Percentiles rank a stretch among this genome's conserved stretches.
These are phyloP conservation scores for Xenotilapia longispinis DNA, from an alignment of 2,113 vertebrate genomes.

Conservation along the genomic window DNA sequence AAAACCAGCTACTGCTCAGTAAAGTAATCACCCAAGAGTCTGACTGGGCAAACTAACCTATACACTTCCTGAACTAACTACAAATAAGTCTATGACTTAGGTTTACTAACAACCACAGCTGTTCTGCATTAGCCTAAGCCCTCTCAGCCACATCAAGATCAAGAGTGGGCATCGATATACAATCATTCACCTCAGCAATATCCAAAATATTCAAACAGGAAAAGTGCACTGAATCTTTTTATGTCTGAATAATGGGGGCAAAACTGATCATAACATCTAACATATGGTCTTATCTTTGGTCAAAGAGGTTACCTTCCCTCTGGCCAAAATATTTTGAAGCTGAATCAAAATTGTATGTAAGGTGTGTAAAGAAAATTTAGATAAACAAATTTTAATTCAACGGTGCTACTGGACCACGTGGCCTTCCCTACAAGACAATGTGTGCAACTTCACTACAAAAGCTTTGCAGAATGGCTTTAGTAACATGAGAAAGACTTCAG, in stretches of 20 bases:
- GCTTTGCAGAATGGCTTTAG: neutral
- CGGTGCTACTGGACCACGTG: accelerated
- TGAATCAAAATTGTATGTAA: neutral
- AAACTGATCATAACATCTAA: neutral
- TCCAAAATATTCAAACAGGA: neutral
- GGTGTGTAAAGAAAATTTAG: neutral
- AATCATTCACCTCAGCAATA: neutral
- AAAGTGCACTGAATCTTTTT: neutral
- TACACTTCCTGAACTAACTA: neutral
- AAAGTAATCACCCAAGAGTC: neutral
- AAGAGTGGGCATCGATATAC: neutral
- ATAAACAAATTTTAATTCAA: neutral
- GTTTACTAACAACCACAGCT: neutral
- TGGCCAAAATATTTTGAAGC: neutral
- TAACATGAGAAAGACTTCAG: neutral
- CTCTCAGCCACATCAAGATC: neutral
- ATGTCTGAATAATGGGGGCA: neutral
- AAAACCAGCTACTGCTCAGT: neutral
- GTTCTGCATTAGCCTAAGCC: neutral
- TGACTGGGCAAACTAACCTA: neutral
- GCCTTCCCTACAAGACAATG: neutral
- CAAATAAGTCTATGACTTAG: neutral
- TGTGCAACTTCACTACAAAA: neutral
- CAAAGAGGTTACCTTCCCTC: neutral
- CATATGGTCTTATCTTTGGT: neutral